Conservation (phyloP, 2,113 vertebrate genomes). For the Gallinago undulata region DNA sequence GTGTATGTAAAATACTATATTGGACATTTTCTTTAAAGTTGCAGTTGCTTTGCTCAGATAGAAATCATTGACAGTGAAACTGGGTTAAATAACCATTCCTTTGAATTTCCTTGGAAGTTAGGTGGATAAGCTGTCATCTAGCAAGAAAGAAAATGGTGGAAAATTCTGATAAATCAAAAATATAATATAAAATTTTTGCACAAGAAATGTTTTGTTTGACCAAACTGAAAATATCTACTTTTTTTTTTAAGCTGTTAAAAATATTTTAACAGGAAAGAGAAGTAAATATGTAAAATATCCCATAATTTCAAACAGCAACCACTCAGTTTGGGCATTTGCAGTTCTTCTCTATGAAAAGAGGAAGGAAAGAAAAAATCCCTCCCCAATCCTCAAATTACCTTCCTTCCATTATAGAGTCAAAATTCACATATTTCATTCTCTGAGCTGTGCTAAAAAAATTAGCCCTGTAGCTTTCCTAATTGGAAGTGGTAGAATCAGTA, state of each 20-base stretch:
- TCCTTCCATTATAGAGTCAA: neutral
- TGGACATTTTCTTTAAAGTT: neutral
- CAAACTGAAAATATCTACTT: neutral
- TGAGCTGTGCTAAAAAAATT: neutral
- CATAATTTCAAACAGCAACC: neutral
- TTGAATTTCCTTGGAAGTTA: neutral
- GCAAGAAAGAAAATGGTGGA: neutral
- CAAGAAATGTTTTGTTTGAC: neutral
- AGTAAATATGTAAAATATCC: neutral
- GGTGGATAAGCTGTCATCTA: neutral
- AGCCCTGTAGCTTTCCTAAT: neutral
- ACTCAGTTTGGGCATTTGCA: neutral
- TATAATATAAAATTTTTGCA: neutral
- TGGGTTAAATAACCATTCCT: neutral
- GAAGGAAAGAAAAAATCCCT: neutral
- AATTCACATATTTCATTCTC: neutral
- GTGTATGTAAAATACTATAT: neutral
- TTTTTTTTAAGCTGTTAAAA: neutral
- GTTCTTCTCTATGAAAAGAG: neutral
- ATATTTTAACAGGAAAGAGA: neutral
- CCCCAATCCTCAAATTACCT: neutral
- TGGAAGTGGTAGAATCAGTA: accelerated
- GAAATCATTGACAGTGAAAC: neutral
- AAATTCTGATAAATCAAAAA: neutral
- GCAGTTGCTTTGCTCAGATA: neutral